Evolutionary conservation across 1,140 invertebrate species (phyloP), one percentile per base, ranked within the genome.

Genomic region (Zaprionus inermis): DNA sequence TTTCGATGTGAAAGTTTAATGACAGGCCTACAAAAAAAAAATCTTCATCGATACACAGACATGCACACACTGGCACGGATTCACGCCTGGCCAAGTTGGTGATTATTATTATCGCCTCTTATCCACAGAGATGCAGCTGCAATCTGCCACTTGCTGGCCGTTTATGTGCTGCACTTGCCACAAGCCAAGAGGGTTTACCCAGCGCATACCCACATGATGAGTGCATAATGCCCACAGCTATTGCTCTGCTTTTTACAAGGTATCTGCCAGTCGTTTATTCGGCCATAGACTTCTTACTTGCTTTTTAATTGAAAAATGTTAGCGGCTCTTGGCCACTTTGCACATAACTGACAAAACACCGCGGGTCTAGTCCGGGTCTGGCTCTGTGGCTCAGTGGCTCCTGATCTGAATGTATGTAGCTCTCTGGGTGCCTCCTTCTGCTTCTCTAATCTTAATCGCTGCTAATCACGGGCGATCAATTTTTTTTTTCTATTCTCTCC

Each of bases 311-410:
- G 83, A 86, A 86, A 86, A 86, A 89, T 89, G 84, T 88, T 86
- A 88, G 84, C 83, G 84, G 83, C 83, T 79, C 72, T 88, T 78
- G 79, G 70, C 84, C 83, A 86, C 83, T 86, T 86, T 86, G 70
- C 83, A 86, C 83, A 86, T 86, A 86, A 86, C 83, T 86, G 83
- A 86, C 83, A 86, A 86, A 86, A 80, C 83, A 86, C 84, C 83
- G 83, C 83, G 79, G 83, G 83, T 89, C 76, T 73, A 63, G 65
- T 73, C 69, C 63, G 69, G 64, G 76, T 79, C 65, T 70, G 55
- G 54, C 58, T 55, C 46, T n/a, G n/a, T 6, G 49, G 55, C 70
- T 24, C n/a, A n/a, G n/a, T 67, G n/a, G 34, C 55, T 46, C 22
- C 64, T 18, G 34, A 30, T 60, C 46, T 69, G 38, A 44, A 44